phyloP scores from a whole-genome alignment of 2,797 vertebrate species.

The Remorina albescens region DNA sequence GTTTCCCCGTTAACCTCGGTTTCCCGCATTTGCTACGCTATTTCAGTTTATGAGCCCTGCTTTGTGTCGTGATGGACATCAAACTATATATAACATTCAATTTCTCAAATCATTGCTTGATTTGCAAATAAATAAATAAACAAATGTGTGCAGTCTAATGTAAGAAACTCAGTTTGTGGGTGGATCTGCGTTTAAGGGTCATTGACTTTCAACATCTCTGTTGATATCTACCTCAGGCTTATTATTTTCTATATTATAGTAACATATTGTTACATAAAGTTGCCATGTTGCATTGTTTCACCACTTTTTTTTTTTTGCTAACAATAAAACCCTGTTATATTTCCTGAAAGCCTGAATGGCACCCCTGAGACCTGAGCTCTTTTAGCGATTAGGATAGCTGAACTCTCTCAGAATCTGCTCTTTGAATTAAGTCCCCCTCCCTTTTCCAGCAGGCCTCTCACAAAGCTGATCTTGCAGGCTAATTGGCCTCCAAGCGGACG shows the following conservation, averaged over 20 bases:
- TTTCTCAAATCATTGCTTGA: constrained; percentile 20
- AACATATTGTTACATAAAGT: constrained; percentile 60
- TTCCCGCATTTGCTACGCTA: constrained; percentile 38
- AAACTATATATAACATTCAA: constrained; percentile 20
- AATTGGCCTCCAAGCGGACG: constrained; percentile 80
- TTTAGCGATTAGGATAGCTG: constrained; percentile 76
- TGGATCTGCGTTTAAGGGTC: constrained; percentile 52
- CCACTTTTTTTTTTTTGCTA: constrained; percentile 44
- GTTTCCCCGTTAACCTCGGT: constrained; percentile 55
- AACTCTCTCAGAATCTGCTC: constrained; percentile 72
- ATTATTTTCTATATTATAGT: constrained; percentile 51
- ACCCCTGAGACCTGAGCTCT: constrained; percentile 69
- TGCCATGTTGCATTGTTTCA: constrained; percentile 46
- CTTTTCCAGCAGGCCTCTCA: constrained; percentile 51
- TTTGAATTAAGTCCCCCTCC: constrained; percentile 80
- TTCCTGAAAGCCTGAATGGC: constrained; percentile 68
- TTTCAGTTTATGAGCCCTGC: constrained; percentile 35
- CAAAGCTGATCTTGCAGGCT: constrained; percentile 70
- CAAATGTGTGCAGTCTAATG: not conserved
- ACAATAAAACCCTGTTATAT: constrained; percentile 69
- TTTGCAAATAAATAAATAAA: not conserved
- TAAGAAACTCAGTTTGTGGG: constrained; percentile 53
- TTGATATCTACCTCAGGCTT: constrained; percentile 25
- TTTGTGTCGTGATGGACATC: constrained; percentile 12
- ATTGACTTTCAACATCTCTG: constrained; percentile 39